Percentiles rank a stretch among this genome's conserved stretches.
phyloP scores from a whole-genome alignment of 2,888 invertebrate genomes.

The Chromoteleia sp. region DNA sequence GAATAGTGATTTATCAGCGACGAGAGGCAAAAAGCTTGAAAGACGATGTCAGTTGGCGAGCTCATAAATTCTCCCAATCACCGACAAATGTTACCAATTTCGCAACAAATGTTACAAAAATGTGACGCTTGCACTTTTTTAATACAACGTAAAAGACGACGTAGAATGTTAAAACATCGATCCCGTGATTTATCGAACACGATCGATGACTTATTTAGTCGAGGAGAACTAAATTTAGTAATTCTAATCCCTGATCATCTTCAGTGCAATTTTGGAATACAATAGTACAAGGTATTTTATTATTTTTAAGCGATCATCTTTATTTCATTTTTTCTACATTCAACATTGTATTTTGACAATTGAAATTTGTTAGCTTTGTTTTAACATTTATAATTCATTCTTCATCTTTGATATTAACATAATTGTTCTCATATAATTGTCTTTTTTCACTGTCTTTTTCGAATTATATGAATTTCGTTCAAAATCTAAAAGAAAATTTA shows the following conservation, averaged over 20 bases:
- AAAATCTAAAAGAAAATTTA: too few species aligned
- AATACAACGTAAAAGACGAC: slow-evolving; percentile 39
- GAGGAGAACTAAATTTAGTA: background rate
- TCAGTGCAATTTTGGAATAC: too few species aligned
- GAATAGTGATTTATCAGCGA: slow-evolving; percentile 76
- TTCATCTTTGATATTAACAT: too few species aligned
- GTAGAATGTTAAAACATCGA: slow-evolving; percentile 24
- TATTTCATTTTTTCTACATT: background rate
- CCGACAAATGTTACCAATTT: slow-evolving; percentile 77
- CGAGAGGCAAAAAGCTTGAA: slow-evolving; percentile 65
- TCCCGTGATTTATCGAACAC: background rate
- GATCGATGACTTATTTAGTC: slow-evolving; percentile 6
- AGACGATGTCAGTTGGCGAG: slow-evolving; percentile 68
- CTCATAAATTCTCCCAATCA: slow-evolving; percentile 78
- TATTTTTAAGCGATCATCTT: too few species aligned
- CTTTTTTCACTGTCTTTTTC: too few species aligned
- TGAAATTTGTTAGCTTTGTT: too few species aligned
- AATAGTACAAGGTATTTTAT: background rate
- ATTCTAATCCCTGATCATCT: too few species aligned
- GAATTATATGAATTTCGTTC: too few species aligned
- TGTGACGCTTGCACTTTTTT: slow-evolving; percentile 59
- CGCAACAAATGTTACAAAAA: slow-evolving; percentile 67
- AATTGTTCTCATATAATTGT: too few species aligned
- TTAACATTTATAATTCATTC: too few species aligned
- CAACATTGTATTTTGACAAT: too few species aligned